phyloP scores from a whole-genome alignment of 2,113 vertebrate species.

The Aegithalos caudatus region DNA sequence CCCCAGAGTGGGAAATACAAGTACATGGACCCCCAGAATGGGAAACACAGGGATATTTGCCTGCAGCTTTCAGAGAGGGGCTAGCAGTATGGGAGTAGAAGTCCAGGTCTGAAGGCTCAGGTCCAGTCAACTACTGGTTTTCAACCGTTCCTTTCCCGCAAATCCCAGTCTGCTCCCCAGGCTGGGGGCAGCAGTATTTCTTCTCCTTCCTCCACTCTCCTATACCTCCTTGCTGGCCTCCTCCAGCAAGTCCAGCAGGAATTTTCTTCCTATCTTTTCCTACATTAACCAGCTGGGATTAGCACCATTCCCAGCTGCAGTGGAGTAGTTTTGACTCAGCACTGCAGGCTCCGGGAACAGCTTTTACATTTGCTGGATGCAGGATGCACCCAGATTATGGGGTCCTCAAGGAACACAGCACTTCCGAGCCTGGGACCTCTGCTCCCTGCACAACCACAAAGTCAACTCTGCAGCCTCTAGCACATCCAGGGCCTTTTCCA shows the following conservation, averaged over 20 bases:
- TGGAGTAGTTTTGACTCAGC: background rate
- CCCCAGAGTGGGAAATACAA: background rate
- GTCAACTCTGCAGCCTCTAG: background rate
- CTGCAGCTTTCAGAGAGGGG: background rate
- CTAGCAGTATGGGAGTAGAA: background rate
- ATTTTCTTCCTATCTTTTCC: background rate
- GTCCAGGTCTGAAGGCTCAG: background rate
- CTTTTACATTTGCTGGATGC: background rate
- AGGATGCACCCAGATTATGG: rapidly evolving
- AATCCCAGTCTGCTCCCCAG: background rate
- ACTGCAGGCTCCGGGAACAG: background rate
- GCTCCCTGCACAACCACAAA: background rate
- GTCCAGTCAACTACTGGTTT: background rate
- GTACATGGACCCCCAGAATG: background rate
- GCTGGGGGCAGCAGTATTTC: background rate
- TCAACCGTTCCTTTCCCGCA: background rate
- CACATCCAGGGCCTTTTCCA: background rate
- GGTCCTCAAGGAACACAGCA: background rate
- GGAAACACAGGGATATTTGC: background rate
- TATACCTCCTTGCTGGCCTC: background rate
- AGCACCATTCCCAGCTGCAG: background rate
- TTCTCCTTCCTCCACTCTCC: background rate
- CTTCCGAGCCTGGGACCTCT: background rate
- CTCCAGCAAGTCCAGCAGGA: background rate
- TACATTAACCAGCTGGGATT: background rate